Evolutionary conservation across 2,113 vertebrate genomes (phyloP), one percentile per base, ranked within the genome.

Genomic region (Argyrosomus japonicus): DNA sequence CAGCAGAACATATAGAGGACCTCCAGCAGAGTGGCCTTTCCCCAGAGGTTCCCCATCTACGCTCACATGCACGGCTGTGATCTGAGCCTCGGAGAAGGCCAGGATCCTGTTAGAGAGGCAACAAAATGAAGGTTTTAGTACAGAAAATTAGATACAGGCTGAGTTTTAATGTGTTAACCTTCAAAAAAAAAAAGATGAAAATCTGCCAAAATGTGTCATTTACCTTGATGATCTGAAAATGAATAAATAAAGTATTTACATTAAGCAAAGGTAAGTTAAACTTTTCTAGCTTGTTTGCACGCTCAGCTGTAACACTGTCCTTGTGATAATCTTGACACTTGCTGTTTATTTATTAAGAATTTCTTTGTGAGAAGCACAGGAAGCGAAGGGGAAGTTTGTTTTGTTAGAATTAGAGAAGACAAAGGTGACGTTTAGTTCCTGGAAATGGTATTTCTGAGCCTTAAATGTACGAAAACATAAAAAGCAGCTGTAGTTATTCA

Each of bases 1-100:
- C 82, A 92, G 95, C 75, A 99, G 89, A 11, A 96, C 95, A 23
- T 96, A 97, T 70, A 99, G 95, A 69, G 98, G 97, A n/a, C 97
- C 97, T 88, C 96, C 97, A 4, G 94, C 95, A 0, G 92, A 94
- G 85, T 71, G 56, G 2, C 96, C 96, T 21, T 93, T 90, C 17
- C 97, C 97, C 85, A 97, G 54, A 48, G 92, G 63, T 79, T 94
- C 83, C 51, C 94, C 94, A 21, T 99, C 96, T 58, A 99, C 93
- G 62, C 84, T 95, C 84, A 99, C 96, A 51, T 94, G 68, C 56
- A 99, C 95, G 0, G 95, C 95, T 13, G 90, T 95, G 93, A 99
- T 95, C 1, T 87, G 88, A 50, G 95, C 95, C 65, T 95, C 95
- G 6, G 98, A 99, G 92, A 99, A 99, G 27, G 95, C 96, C 93